phyloP scores from a whole-genome alignment of 2,797 vertebrate species.

The Aphelocoma californica region DNA sequence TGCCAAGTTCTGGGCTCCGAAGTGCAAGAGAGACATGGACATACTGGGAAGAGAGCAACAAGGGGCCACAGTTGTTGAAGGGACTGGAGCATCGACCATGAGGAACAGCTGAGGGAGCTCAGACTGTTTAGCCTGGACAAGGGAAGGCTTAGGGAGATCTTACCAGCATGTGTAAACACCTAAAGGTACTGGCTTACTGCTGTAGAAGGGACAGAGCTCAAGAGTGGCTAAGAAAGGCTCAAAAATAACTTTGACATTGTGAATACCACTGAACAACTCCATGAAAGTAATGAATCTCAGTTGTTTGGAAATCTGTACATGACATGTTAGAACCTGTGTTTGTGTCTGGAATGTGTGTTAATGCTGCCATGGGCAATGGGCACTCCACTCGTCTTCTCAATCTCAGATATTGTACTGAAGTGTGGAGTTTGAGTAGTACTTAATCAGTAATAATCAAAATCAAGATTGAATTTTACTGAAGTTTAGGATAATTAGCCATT shows the following conservation, averaged over 20 bases:
- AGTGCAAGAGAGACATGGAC: background rate
- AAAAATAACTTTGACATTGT: background rate
- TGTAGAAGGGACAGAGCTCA: background rate
- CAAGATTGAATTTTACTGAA: slow-evolving; percentile 3
- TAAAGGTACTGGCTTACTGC: background rate
- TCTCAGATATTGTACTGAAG: background rate
- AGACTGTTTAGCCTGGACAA: background rate
- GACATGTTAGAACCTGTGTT: background rate
- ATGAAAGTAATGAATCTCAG: background rate
- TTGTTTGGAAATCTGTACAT: background rate
- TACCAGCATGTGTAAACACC: background rate
- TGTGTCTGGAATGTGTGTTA: background rate
- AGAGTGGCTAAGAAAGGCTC: background rate
- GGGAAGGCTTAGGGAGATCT: background rate
- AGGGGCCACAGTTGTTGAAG: background rate
- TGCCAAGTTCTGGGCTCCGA: background rate
- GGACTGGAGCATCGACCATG: background rate
- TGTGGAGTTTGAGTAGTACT: background rate
- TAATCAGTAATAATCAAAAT: slow-evolving; percentile 32
- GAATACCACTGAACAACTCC: background rate
- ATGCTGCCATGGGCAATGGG: background rate
- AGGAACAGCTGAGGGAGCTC: background rate
- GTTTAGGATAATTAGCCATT: background rate
- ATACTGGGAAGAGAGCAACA: background rate
- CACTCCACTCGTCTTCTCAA: background rate